Percentiles rank a stretch among this genome's conserved stretches.
These are phyloP conservation scores for Ericerus pela DNA, from an alignment of 1,140 invertebrate genomes.

Conservation along the genomic window DNA sequence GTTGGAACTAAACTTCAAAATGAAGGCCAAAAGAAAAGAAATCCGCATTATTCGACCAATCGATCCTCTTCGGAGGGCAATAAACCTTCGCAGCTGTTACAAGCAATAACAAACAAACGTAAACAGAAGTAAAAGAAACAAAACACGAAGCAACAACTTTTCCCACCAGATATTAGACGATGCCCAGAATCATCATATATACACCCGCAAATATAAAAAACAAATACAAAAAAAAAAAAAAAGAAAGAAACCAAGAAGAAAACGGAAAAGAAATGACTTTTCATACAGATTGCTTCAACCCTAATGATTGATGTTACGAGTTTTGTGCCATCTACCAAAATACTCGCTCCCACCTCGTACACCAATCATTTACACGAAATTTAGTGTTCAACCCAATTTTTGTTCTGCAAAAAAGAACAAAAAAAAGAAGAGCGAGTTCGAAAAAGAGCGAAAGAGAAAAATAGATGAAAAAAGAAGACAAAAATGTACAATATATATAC, in stretches of 20 bases:
- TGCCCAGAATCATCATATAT: not conserved
- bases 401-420: not conserved
- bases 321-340: not conserved
- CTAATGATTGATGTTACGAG: conserved; percentile 4
- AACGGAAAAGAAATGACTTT: not conserved
- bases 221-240: no score
- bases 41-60: not conserved
- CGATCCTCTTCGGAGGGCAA: not conserved
- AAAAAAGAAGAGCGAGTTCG: no score
- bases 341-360: no score
- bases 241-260: no score
- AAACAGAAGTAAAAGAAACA: not conserved
- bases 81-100: conserved; percentile 1
- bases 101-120: conserved; percentile 4
- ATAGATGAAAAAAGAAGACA: not conserved
- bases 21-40: not conserved
- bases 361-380: not conserved
- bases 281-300: conserved; percentile 1
- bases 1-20: no score
- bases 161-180: not conserved
- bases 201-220: no score
- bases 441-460: not conserved
- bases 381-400: not conserved
- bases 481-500: not conserved
- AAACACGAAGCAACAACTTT: conserved; percentile 1